Base-by-base conservation (phyloP, 2,888 invertebrate species). In the Megalurothrips usitatus region DNA sequence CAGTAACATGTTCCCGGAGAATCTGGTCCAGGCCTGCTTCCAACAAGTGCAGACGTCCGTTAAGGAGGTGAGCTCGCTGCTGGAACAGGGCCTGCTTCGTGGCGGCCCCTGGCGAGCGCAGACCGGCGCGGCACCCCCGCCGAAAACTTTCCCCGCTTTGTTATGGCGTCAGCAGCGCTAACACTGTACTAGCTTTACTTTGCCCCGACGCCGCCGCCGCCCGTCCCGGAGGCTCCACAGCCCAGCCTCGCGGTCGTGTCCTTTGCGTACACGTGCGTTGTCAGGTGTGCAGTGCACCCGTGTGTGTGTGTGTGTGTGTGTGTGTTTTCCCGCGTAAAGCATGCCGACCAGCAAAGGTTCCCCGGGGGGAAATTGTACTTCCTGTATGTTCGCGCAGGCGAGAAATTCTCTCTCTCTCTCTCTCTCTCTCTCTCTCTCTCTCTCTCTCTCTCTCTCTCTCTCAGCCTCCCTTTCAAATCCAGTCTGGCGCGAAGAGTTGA, bases 1-100 rank as follows among this genome's bases (percentile, higher is more conserved):
- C 84, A 91, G 91, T 85, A 91, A 91, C 83, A 88, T 91, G 87
- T 89, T 92, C 83, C 91, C 91, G 10, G 90, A 91, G 83, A 91
- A 91, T 84, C 85, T 92, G 83, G 87, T 91, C 48, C 90, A 90
- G 85, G 91, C 91, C 10, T 89, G 90, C 83, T 90, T 91, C 85
- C 89, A 89, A 83, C 90, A 91, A 85, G 89, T 88, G 28, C 88
- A 89, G 84, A 91, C 91, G 3, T 86, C 87, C 14, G 90, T 90
- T 84, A 85, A 84, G 80, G 84, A 84, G 83, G 85, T 84, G 78
- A 82, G 78, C 63, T 4, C n/a, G 9, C 34, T 9, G 14, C 28
- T 26, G 34, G 6, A 43, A 43, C 34, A 43, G 34, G 34, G 34
- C 34, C 34, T 43, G 34, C 34, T 6, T 43, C 34, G 3, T 43